These are phyloP conservation scores for Plestiodon gilberti DNA, from an alignment of 2,113 vertebrate genomes.

Conservation along the genomic window DNA sequence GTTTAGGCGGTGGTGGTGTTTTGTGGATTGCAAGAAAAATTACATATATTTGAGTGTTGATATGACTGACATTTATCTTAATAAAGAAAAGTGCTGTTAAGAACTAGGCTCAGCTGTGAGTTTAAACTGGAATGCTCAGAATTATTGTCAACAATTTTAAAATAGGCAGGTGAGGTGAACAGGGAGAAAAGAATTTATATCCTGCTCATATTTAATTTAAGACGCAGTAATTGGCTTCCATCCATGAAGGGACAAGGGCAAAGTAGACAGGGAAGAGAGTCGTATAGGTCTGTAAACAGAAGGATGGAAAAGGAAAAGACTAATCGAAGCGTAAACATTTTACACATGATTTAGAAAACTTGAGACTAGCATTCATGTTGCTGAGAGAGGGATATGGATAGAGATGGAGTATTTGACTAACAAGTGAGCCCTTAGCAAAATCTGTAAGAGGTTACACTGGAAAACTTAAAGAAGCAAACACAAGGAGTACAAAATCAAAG, in stretches of 20 bases:
- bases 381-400: not conserved
- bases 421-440: not conserved
- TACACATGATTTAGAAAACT: not conserved
- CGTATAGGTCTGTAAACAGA: not conserved
- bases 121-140: constrained; percentile 25
- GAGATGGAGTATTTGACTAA: accelerated
- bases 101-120: not conserved
- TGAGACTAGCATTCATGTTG: not conserved
- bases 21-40: not conserved
- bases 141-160: constrained; percentile 18
- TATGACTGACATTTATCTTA: not conserved
- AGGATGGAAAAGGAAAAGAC: not conserved
- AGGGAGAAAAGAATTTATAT: constrained; percentile 16
- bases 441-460: not conserved
- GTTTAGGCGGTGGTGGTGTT: not conserved
- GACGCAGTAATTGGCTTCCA: not conserved
- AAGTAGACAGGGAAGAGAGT: not conserved
- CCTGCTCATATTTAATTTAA: constrained; percentile 1
- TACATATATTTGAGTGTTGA: not conserved
- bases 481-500: not conserved
- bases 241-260: not conserved
- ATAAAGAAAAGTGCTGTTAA: not conserved
- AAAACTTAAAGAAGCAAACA: not conserved
- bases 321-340: not conserved
- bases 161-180: not conserved